Evolutionary conservation across 2,113 vertebrate genomes (phyloP).

Genomic region (Strix aluco): DNA sequence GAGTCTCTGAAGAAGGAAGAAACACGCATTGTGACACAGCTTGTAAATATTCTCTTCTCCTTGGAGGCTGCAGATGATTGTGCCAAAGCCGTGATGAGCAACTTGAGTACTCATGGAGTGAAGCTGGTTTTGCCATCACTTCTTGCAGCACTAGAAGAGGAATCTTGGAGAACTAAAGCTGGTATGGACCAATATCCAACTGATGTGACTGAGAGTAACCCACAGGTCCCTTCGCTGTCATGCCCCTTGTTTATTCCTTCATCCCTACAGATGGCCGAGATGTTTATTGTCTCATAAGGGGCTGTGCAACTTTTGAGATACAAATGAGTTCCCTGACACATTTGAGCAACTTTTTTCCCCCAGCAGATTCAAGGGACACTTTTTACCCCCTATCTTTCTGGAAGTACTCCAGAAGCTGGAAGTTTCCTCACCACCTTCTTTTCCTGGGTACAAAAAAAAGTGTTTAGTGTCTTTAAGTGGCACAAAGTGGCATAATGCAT

Average conservation of each 20-base stretch:
- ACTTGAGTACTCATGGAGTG: conserved; percentile 96
- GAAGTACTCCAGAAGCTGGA: background rate
- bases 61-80: conserved; percentile 96
- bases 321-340: background rate
- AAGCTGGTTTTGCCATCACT: conserved; percentile 96
- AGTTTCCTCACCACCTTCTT: background rate
- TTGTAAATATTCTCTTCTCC: conserved; percentile 57
- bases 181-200: conserved; percentile 70
- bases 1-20: background rate
- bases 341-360: background rate
- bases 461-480: background rate
- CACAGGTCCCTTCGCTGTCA: background rate
- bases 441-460: background rate
- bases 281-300: background rate
- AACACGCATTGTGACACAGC: background rate
- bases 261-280: background rate
- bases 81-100: conserved; percentile 98
- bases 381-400: background rate
- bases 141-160: conserved; percentile 93
- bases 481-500: background rate
- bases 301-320: background rate
- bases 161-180: conserved; percentile 98
- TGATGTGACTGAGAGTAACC: background rate
- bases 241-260: background rate
- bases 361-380: background rate